Conservation (phyloP, 2,113 vertebrate species). For the Pelobates fuscus region DNA sequence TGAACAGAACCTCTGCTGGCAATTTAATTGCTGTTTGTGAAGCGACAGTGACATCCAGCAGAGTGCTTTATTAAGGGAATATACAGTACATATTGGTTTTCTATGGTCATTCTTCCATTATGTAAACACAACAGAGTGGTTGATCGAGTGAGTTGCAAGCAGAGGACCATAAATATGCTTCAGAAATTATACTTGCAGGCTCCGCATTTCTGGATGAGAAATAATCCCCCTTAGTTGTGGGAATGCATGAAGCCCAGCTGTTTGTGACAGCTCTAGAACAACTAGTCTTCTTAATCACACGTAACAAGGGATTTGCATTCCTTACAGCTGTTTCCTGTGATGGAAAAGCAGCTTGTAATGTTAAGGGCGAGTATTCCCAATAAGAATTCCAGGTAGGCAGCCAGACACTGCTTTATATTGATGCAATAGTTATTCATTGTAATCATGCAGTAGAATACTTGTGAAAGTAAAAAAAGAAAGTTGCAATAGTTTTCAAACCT, state of each 20-base stretch:
- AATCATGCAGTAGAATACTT: slow-evolving; percentile 12
- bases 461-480: neutral
- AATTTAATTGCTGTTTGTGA: slow-evolving; percentile 32
- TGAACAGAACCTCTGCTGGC: slow-evolving; percentile 18
- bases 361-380: slow-evolving; percentile 31
- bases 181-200: neutral
- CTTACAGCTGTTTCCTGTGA: slow-evolving; percentile 23
- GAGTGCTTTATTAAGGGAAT: slow-evolving; percentile 23
- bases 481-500: no score
- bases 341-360: slow-evolving; percentile 24
- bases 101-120: slow-evolving; percentile 2
- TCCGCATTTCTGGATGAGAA: neutral
- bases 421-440: slow-evolving; percentile 1
- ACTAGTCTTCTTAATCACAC: slow-evolving; percentile 29
- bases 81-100: neutral
- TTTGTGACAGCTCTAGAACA: neutral
- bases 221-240: slow-evolving; percentile 6
- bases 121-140: slow-evolving; percentile 1
- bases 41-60: slow-evolving; percentile 16
- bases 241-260: slow-evolving; percentile 14
- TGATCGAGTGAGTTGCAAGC: slow-evolving; percentile 14
- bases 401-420: neutral
- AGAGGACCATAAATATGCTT: neutral
- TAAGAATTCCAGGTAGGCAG: slow-evolving; percentile 23
- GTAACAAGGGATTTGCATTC: slow-evolving; percentile 21